Evolutionary conservation across 2,888 invertebrate species (phyloP), one percentile per base, ranked within the genome.

Genomic region (Cataglyphis cursor): DNA sequence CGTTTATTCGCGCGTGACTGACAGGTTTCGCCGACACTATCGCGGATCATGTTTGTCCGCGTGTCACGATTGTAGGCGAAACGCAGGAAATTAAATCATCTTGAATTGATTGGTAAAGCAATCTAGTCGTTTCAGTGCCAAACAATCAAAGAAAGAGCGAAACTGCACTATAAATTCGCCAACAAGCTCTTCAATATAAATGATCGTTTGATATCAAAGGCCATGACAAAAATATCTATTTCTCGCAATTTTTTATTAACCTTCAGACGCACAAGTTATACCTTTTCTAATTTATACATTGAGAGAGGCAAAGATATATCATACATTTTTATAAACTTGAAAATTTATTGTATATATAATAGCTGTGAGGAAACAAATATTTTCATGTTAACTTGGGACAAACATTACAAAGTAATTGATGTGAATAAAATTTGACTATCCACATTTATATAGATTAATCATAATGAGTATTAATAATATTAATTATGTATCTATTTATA

Each of bases 61-160:
- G 81, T 82, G 72, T 80, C 61, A 72, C 57, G 48, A n/a, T n/a
- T 72, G 21, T 15, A 66, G 31, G 35, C 28, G 68, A 81, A 61
- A 82, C 15, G 44, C 68, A 85, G 90, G 87, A 90, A 89, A 86
- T 89, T 90, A 88, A 81, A 89, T 90, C 84, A 41, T 75, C 57
- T 28, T 28, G 48, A 51, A 51, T 51, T n/a, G 48, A 6, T 51
- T 51, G 18, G n/a, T n/a, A 51, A 8, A n/a, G n/a, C 15, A n/a
- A 1, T 51, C 18, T 48, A 31, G 0, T 70, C 68, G 80, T 54
- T 38, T 44, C 76, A 51, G 24, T 51, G 81, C 10, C 64, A 84
- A 78, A 88, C 82, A 84, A 81, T 81, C 72, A 57, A 82, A 75
- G 62, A 81, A 83, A 83, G 66, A 38, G 65, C 61, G 65, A 80